Evolutionary conservation across 2,888 invertebrate genomes (phyloP).

Genomic region (Biston stratarius): DNA sequence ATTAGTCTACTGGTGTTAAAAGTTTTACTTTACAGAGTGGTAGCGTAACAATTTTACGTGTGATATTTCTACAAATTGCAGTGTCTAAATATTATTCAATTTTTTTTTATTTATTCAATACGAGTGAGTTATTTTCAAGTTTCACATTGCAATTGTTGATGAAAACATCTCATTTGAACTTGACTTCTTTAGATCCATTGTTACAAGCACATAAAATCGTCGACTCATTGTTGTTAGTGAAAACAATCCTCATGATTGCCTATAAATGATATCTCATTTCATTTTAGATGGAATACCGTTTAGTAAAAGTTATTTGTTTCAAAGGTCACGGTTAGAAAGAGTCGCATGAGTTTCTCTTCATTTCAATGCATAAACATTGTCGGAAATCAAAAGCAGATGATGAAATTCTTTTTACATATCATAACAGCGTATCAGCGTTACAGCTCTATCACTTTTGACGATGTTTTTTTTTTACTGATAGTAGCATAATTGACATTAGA

Average conservation of each 20-base stretch:
- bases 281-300: conserved; percentile 65
- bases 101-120: not conserved
- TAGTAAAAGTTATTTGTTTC: conserved; percentile 66
- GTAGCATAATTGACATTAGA: no score
- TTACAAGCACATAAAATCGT: conserved; percentile 51
- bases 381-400: not conserved
- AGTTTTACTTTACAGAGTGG: no score
- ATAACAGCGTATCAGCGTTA: no score
- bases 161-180: conserved; percentile 34
- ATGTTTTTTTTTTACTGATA: no score
- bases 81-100: no score
- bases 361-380: conserved; percentile 15
- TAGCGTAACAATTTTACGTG: no score
- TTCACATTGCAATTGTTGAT: conserved; percentile 7
- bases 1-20: no score
- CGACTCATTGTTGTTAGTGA: conserved; percentile 73
- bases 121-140: not conserved
- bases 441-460: no score
- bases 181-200: conserved; percentile 39
- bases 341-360: conserved; percentile 48
- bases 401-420: not conserved
- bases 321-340: conserved; percentile 63
- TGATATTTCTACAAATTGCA: no score
- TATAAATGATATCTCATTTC: conserved; percentile 66
- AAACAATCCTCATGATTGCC: conserved; percentile 66